Evolutionary conservation across 2,113 vertebrate species (phyloP).

Genomic region (Motacilla alba): DNA sequence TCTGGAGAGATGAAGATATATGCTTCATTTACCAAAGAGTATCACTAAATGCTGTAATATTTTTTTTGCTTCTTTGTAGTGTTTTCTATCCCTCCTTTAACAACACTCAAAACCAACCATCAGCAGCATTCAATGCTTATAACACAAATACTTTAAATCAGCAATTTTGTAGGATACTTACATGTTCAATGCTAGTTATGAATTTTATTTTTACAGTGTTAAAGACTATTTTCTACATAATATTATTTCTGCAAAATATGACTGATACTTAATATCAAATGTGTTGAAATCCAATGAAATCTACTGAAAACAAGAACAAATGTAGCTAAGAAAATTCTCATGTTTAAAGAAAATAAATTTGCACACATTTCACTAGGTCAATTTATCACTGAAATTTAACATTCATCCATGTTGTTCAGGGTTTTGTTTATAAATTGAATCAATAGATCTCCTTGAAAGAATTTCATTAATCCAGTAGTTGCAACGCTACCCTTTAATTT

Average conservation of each 20-base stretch:
- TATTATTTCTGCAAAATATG: not conserved
- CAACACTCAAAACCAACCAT: not conserved
- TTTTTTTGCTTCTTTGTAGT: not conserved
- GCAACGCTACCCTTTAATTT: not conserved
- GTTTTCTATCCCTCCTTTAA: not conserved
- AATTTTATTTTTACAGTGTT: not conserved
- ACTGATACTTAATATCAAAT: not conserved
- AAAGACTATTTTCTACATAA: not conserved
- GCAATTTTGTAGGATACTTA: not conserved
- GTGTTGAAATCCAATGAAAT: not conserved
- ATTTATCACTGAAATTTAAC: not conserved
- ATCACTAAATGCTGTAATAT: not conserved
- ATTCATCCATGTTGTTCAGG: not conserved
- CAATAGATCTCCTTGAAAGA: not conserved
- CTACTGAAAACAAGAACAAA: not conserved
- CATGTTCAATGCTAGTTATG: accelerated
- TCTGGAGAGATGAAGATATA: not conserved
- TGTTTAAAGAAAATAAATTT: not conserved
- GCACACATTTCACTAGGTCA: not conserved
- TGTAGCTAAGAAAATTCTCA: not conserved
- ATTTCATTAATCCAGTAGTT: not conserved
- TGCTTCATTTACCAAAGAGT: not conserved
- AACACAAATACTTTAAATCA: accelerated
- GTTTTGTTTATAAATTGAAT: not conserved
- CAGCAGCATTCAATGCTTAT: not conserved